A percentile compares a stretch with the other conserved stretches of the same genome.
Evolutionary conservation across 2,888 invertebrate genomes (phyloP).

Genomic region (Junonia oenone): DNA sequence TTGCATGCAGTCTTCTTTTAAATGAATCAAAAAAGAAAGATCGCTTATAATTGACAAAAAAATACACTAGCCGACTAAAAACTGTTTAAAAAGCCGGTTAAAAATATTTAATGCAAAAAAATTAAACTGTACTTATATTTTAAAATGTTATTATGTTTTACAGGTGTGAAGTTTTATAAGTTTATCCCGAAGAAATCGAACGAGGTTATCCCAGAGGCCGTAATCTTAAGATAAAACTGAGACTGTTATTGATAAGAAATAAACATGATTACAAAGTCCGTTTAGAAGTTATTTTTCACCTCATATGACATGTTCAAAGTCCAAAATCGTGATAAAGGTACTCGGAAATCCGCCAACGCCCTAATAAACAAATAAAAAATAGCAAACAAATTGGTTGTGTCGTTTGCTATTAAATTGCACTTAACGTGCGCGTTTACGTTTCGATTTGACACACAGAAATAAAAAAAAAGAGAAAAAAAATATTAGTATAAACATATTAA

Average conservation of each 20-base stretch:
- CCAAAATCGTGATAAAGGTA: too few relatives aligned
- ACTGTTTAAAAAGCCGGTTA: not conserved
- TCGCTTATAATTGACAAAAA: not conserved
- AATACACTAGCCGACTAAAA: not conserved
- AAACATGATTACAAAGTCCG: not conserved
- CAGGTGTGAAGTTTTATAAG: conserved; percentile 67
- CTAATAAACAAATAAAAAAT: too few relatives aligned
- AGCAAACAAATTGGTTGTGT: too few relatives aligned
- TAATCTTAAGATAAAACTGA: not conserved
- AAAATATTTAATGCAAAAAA: not conserved
- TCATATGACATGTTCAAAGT: too few relatives aligned
- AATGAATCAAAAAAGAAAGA: too few relatives aligned
- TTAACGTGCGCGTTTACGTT: too few relatives aligned
- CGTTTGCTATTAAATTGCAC: too few relatives aligned
- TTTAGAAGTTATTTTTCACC: not conserved
- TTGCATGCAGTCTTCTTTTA: too few relatives aligned
- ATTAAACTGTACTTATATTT: not conserved
- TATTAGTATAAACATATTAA: too few relatives aligned
- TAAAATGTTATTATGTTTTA: conserved; percentile 17
- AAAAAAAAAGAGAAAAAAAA: too few relatives aligned
- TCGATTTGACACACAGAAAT: too few relatives aligned
- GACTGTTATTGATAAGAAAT: not conserved
- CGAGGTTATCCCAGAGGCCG: conserved; percentile 4
- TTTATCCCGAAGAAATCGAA: conserved; percentile 42
- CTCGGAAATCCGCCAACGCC: too few relatives aligned